Evolutionary conservation across 2,888 invertebrate species (phyloP), one percentile per base, ranked within the genome.

Genomic region (Gymnocheta viridis): DNA sequence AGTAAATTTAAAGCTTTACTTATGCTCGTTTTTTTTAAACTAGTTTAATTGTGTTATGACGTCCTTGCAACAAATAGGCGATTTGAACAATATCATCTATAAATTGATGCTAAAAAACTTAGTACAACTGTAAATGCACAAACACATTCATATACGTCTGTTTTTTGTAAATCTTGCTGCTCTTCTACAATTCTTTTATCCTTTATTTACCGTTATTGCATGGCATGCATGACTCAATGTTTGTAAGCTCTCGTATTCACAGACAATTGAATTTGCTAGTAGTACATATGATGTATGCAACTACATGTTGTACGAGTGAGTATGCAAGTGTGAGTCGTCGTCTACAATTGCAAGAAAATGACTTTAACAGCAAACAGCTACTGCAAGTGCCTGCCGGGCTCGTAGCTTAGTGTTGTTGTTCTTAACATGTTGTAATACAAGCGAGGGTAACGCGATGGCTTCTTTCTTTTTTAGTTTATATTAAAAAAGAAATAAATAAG

Each of bases 401-500:
- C 58, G 49, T 35, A 66, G 35, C 66, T 58, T 41, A 58, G 51
- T 47, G 38, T 58, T 73, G 64, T 73, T 38, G 41, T 73, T 51
- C 41, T 32, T 76, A 38, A 29, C 49, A 78, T 70, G 62, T 54
- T 78, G 19, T 70, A 70, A 29, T 54, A 17, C 27, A 78, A 62
- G 32, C 38, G 24, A 41, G 78, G 62, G 49, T 70, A 70, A 69
- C 29, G 41, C 44, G 32, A 41, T 64, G 74, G 0, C 54, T n/a
- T 32, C 19, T 27, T 27, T 27, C 27, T 2, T 70, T 60, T 27
- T 67, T 51, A n/a, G 3, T 60, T 51, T 60, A 29, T 22, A 19
- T 38, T 38, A 27, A 66, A 72, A n/a, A n/a, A n/a, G n/a, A n/a
- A 74, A 73, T 27, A 79, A 70, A 24, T 41, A 80, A 58, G 51